Conservation (phyloP, 2,888 invertebrate genomes). For the Lomographa bimaculata region DNA sequence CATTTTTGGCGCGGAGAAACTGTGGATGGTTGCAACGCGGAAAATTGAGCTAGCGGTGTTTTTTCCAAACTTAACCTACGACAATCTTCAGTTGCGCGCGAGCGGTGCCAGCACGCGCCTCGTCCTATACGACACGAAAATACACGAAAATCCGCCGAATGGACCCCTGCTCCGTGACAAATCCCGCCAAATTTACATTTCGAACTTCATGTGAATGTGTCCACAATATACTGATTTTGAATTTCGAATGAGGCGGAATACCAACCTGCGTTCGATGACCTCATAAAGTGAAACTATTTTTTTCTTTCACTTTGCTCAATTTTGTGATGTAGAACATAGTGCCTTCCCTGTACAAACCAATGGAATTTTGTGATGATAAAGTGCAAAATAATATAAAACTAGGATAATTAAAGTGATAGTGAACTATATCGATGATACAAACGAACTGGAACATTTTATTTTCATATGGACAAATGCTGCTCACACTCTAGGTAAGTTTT, state of each 20-base stretch:
- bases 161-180: conserved; percentile 52
- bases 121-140: conserved; percentile 54
- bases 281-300: conserved; percentile 64
- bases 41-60: conserved; percentile 77
- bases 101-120: conserved; percentile 71
- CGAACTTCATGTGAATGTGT: conserved; percentile 51
- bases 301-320: conserved; percentile 73
- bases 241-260: conserved; percentile 58
- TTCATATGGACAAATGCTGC: conserved; percentile 67
- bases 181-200: conserved; percentile 53
- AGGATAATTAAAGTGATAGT: conserved; percentile 59
- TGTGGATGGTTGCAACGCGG: conserved; percentile 59
- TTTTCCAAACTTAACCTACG: conserved; percentile 79
- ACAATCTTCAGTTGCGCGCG: conserved; percentile 81
- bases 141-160: conserved; percentile 63
- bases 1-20: conserved; percentile 63
- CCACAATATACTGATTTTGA: conserved; percentile 57
- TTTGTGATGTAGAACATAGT: conserved; percentile 77
- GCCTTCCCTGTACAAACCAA: conserved; percentile 72
- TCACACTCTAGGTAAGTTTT: conserved; percentile 61
- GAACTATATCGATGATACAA: conserved; percentile 48
- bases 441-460: conserved; percentile 41
- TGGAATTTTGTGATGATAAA: conserved; percentile 72
- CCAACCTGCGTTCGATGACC: conserved; percentile 63
- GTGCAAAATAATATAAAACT: conserved; percentile 70